Evolutionary conservation across 2,888 invertebrate genomes (phyloP), one percentile per base, ranked within the genome.

Genomic region (Resseliella maxima): DNA sequence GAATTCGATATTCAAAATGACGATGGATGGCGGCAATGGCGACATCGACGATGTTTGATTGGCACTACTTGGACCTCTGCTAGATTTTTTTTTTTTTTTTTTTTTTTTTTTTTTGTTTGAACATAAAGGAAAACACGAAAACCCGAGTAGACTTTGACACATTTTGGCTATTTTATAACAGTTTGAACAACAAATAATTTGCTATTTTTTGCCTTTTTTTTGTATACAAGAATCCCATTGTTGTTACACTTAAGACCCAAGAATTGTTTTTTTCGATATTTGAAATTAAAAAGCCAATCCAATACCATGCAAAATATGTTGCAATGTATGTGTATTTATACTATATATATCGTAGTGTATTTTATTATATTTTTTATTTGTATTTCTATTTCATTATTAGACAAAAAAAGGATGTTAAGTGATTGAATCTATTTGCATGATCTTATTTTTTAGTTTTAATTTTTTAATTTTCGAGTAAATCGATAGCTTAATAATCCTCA

Each of bases 381-480:
- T 72, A 31, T 72, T 72, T 72, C 2, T 72, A 59, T 72, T 72
- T 72, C 15, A 72, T 72, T 72, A 72, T 31, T 72, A 72, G 72
- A 72, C 72, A 72, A 72, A 72, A 72, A 72, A 72, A 31, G 5
- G 18, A n/a, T 59, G 72, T 72, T 72, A 31, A 72, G 72, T 72
- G 72, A 72, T 72, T 72, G 72, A 72, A 31, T 72, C 31, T 72
- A 72, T 72, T 72, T 2, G 8, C 31, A 72, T 72, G 31, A 21
- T 35, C 72, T 72, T 72, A 72, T 72, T 72, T 2, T 18, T 72
- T 72, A 72, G 35, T 72, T 72, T 59, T n/a, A 24, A 0, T 59
- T 59, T 24, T 24, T 50, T 50, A 8, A 24, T 59, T 59, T 24
- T 59, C 15, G 72, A 31, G 27, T 72, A 72, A 72, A 31, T 72